Percentiles rank a stretch among this genome's conserved stretches.
Evolutionary conservation across 2,113 vertebrate genomes (phyloP).

Genomic region (Pterocles burchelli): DNA sequence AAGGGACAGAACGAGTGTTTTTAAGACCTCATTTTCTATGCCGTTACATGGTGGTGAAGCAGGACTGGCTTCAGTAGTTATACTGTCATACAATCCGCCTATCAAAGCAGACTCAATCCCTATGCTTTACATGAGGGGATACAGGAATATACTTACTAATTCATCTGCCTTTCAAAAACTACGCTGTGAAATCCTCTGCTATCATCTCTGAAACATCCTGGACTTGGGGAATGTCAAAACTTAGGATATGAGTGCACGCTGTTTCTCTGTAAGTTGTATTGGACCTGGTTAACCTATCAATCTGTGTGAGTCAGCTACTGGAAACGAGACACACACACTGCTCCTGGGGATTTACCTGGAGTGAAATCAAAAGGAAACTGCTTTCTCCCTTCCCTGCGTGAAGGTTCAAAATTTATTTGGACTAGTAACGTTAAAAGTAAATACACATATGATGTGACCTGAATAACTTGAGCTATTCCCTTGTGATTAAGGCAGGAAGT

Average conservation of each 20-base stretch:
- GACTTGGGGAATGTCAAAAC: background rate
- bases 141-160: background rate
- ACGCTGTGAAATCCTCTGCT: background rate
- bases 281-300: slow-evolving; percentile 40
- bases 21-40: background rate
- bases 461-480: background rate
- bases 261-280: background rate
- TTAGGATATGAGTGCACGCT: background rate
- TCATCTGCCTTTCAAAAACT: background rate
- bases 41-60: background rate
- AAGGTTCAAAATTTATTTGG: slow-evolving; percentile 6
- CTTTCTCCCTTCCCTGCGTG: background rate
- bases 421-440: background rate
- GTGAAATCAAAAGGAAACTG: slow-evolving; percentile 20
- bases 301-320: slow-evolving; percentile 1
- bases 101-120: background rate
- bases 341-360: background rate
- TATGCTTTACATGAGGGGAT: background rate
- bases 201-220: background rate
- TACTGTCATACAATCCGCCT: background rate
- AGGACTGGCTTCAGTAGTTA: background rate
- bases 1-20: background rate
- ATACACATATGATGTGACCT: background rate
- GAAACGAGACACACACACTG: background rate
- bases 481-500: background rate